These are phyloP conservation scores for Caenorhabditis sp. DNA, from an alignment of 2,888 invertebrate species.

Conservation along the genomic window DNA sequence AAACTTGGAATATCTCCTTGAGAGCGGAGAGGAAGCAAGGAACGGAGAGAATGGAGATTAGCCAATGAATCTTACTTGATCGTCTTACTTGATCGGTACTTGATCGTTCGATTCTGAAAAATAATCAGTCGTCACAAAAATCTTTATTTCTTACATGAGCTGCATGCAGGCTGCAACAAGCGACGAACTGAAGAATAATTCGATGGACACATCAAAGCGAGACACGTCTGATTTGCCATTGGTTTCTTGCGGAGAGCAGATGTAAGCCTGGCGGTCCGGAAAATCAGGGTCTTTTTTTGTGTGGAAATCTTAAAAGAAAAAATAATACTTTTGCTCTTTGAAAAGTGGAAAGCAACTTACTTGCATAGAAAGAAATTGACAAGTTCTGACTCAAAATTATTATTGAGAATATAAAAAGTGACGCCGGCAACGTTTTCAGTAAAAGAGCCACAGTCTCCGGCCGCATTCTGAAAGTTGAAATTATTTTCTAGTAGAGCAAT, in stretches of 20 bases:
- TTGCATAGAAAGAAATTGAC: neutral
- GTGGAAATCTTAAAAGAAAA: slow-evolving; percentile 10
- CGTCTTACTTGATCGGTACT: slow-evolving; percentile 11
- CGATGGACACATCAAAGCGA: neutral
- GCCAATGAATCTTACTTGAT: slow-evolving; percentile 23
- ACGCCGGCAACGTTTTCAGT: too few species aligned
- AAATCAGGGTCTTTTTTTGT: slow-evolving; percentile 7
- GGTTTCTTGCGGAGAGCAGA: slow-evolving; percentile 28
- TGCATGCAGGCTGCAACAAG: too few species aligned
- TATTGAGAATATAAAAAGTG: too few species aligned
- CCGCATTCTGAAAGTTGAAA: too few species aligned
- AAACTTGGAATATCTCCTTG: slow-evolving; percentile 12
- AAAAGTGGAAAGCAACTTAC: neutral
- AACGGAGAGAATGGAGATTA: neutral
- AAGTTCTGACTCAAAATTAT: too few species aligned
- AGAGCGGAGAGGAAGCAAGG: slow-evolving; percentile 13
- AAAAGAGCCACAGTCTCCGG: too few species aligned
- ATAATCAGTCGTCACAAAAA: too few species aligned
- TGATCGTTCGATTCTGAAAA: too few species aligned
- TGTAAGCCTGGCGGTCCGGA: neutral
- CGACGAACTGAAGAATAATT: too few species aligned
- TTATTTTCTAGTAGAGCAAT: too few species aligned
- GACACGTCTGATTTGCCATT: neutral
- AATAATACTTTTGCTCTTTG: slow-evolving; percentile 3
- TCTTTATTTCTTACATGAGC: too few species aligned